These are phyloP conservation scores for Drosophila nannoptera DNA, from an alignment of 1,140 invertebrate species.

Conservation along the genomic window DNA sequence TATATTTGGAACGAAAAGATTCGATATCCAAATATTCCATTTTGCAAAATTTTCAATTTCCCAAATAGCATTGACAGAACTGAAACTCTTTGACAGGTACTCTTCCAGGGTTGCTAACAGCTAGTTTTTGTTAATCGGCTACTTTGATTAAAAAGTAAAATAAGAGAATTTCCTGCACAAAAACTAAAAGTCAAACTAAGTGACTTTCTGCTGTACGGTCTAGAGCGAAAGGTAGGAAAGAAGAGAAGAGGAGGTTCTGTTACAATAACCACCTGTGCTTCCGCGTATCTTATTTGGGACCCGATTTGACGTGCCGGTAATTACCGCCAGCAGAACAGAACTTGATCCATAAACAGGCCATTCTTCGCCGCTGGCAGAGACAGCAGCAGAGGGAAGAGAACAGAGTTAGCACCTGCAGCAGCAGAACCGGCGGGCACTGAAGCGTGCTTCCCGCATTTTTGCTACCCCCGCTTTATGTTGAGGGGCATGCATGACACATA, in stretches of 20 bases:
- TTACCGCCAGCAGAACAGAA: constrained; percentile 53
- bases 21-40: constrained; percentile 62
- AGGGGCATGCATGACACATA: constrained; percentile 50
- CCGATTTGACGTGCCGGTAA: constrained; percentile 59
- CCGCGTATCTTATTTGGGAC: constrained; percentile 37
- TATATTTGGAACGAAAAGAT: constrained; percentile 62
- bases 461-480: constrained; percentile 34
- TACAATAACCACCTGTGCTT: constrained; percentile 25
- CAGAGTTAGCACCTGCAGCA: background rate
- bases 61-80: background rate
- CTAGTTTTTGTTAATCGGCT: background rate
- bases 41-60: background rate
- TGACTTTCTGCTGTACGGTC: no score
- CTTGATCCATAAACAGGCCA: constrained; percentile 56
- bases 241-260: constrained; percentile 22
- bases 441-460: constrained; percentile 62
- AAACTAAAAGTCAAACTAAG: no score
- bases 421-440: constrained; percentile 24
- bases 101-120: background rate
- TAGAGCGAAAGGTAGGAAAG: background rate
- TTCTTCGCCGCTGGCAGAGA: constrained; percentile 29
- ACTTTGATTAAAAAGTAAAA: no score
- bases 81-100: background rate
- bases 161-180: no score
- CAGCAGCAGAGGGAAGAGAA: background rate